A percentile compares a stretch with the other conserved stretches of the same genome.
Conservation (phyloP, 64 coral and sea anemone genomes). For the Dendrophyllia cribrosa region DNA sequence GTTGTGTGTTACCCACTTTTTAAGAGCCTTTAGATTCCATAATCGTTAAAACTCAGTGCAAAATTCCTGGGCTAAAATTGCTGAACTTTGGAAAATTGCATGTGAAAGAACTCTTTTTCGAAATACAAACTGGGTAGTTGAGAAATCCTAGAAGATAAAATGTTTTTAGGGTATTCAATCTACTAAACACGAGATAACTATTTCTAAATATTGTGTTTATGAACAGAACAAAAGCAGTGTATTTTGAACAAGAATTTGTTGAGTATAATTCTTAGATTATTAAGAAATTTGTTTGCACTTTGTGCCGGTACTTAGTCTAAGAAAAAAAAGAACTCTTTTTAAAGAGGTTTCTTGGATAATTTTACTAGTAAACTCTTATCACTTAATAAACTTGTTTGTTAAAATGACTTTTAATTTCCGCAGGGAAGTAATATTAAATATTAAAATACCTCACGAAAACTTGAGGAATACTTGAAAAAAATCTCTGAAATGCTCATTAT, state of each 20-base stretch:
- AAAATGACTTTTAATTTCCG: background rate
- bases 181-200: background rate
- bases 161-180: background rate
- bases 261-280: background rate
- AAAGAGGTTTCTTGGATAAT: background rate
- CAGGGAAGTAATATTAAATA: slow-evolving; percentile 4
- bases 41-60: background rate
- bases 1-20: background rate
- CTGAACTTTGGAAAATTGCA: background rate
- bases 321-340: background rate
- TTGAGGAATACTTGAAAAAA: background rate
- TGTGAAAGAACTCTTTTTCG: background rate
- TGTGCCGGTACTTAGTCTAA: background rate
- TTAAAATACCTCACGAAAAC: background rate
- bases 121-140: background rate
- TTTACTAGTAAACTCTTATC: background rate
- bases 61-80: background rate
- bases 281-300: slow-evolving; percentile 35
- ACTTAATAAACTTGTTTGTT: slow-evolving; percentile 36
- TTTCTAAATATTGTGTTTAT: background rate
- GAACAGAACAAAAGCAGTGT: background rate
- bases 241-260: background rate
- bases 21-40: slow-evolving; percentile 3
- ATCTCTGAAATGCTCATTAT: slow-evolving; percentile 25
- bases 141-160: background rate